A percentile compares a stretch with the other conserved stretches of the same genome.
Conservation (phyloP, 1,140 invertebrate species). For the Phymorhynchus buccinoides region DNA sequence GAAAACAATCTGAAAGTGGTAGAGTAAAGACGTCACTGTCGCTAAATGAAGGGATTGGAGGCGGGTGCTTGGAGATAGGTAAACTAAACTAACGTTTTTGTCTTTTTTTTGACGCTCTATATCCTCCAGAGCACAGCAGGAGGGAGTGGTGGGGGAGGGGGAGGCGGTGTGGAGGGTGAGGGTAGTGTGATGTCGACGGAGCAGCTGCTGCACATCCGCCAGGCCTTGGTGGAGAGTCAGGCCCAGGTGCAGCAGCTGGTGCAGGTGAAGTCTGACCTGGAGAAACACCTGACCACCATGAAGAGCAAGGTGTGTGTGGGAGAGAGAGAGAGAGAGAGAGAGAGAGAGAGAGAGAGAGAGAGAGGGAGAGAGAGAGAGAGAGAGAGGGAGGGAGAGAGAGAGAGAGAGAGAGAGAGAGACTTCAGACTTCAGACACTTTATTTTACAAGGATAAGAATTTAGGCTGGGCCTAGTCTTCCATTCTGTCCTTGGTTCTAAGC, state of each 20-base stretch:
- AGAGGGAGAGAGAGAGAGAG: conserved; percentile 17
- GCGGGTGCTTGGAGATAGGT: too few species aligned
- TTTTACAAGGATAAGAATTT: too few species aligned
- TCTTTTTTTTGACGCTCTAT: too few species aligned
- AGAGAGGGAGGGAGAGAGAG: neutral
- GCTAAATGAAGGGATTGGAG: too few species aligned
- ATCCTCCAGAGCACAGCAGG: neutral
- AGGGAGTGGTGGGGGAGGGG: too few species aligned
- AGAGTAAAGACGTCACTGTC: too few species aligned
- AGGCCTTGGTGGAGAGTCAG: conserved; percentile 72
- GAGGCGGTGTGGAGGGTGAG: too few species aligned
- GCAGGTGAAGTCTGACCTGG: conserved; percentile 71
- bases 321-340: neutral
- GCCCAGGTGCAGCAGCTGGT: conserved; percentile 77
- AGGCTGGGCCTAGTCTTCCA: too few species aligned
- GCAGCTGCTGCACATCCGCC: conserved; percentile 72
- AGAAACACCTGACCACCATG: conserved; percentile 58
- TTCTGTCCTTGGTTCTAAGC: neutral
- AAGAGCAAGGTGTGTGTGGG: conserved; percentile 37
- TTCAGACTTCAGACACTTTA: too few species aligned
- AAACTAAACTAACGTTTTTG: too few species aligned
- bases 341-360: neutral
- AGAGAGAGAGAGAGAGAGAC: conserved; percentile 15
- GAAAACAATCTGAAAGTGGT: too few species aligned
- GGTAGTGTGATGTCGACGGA: conserved; percentile 67